Conservation (phyloP, 2,113 vertebrate genomes). For the Grammomys surdaster region DNA sequence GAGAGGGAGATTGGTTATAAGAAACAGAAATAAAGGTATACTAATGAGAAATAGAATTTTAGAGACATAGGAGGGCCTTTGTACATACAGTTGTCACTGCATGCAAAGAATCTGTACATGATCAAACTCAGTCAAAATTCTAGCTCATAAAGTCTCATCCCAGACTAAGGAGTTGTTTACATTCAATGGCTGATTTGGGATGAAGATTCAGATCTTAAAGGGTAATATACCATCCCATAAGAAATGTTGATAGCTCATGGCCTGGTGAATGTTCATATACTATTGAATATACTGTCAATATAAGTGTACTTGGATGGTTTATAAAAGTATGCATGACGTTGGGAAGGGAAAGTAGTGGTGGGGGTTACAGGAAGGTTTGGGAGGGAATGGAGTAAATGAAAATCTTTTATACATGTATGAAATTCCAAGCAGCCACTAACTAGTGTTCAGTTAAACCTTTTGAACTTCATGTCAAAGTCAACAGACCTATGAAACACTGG, state of each 20-base stretch:
- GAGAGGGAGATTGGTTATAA: background rate
- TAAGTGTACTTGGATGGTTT: background rate
- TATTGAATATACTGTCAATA: background rate
- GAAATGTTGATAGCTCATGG: background rate
- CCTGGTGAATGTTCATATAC: background rate
- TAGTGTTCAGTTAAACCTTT: background rate
- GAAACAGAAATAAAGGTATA: background rate
- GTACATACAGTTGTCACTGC: background rate
- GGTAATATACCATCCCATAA: background rate
- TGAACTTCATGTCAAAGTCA: background rate
- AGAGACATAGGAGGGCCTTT: background rate
- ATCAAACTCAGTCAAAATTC: background rate
- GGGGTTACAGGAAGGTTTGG: background rate
- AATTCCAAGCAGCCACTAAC: background rate
- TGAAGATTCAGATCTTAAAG: background rate
- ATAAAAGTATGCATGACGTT: background rate
- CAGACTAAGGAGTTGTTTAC: background rate
- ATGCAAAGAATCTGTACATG: background rate
- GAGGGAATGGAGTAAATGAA: background rate
- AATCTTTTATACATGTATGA: background rate
- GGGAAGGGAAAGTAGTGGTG: background rate
- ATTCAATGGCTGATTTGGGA: background rate
- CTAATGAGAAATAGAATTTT: background rate
- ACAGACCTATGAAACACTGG: background rate
- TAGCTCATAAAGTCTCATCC: background rate